These are phyloP conservation scores for Drosophila sordidula DNA, from an alignment of 2,888 invertebrate species.

Conservation along the genomic window DNA sequence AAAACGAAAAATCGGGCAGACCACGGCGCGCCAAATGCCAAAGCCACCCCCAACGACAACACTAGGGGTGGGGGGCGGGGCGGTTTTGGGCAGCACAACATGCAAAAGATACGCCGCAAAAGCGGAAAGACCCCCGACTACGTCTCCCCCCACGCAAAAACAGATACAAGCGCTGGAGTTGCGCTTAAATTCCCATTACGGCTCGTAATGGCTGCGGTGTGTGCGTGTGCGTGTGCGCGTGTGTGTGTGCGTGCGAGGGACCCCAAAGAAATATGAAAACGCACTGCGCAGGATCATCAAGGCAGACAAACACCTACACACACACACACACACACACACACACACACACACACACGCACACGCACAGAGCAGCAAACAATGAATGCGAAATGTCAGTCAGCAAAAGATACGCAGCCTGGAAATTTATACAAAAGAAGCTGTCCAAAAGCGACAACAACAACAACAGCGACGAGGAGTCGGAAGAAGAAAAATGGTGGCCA, in stretches of 20 bases:
- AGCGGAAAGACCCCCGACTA: constrained; percentile 66
- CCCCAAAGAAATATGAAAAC: constrained; percentile 72
- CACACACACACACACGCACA: constrained; percentile 24
- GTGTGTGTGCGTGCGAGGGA: constrained; percentile 30
- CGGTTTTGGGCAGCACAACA: constrained; percentile 55
- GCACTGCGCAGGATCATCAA: constrained; percentile 82
- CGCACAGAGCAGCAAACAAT: constrained; percentile 42
- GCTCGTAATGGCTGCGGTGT: constrained; percentile 78
- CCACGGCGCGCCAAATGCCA: constrained; percentile 55
- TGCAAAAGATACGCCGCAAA: constrained; percentile 79
- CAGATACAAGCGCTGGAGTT: constrained; percentile 63
- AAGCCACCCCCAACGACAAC: constrained; percentile 31
- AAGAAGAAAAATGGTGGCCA: constrained; percentile 67
- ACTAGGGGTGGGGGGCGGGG: constrained; percentile 5
- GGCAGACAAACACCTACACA: constrained; percentile 58
- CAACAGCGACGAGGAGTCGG: constrained; percentile 14
- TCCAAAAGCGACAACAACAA: constrained; percentile 46
- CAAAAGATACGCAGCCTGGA: constrained; percentile 63
- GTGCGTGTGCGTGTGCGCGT: constrained; percentile 36
- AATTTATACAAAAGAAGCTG: constrained; percentile 71
- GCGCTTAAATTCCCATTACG: constrained; percentile 82
- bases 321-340: constrained; percentile 14
- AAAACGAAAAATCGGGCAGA: constrained; percentile 61
- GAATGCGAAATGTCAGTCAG: constrained; percentile 72
- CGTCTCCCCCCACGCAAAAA: constrained; percentile 18